Evolutionary conservation across 2,888 invertebrate species (phyloP).

Genomic region (Mantis religiosa): DNA sequence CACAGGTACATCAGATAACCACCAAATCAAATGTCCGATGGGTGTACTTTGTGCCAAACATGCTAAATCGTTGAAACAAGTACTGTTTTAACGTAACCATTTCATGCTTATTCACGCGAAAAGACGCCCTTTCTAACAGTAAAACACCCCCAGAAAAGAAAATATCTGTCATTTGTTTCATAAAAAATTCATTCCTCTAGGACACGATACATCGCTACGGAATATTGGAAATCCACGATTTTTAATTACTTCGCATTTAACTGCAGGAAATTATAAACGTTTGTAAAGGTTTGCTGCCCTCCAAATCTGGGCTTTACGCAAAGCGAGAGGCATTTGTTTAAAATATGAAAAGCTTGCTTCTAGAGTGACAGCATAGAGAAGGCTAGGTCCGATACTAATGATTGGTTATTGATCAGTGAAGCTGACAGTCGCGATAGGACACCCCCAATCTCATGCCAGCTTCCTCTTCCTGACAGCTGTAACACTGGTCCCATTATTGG

Average conservation of each 20-base stretch:
- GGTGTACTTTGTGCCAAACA: too few species aligned
- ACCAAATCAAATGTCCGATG: too few species aligned
- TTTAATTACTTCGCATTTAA: not conserved
- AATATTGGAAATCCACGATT: not conserved
- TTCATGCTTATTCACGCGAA: too few species aligned
- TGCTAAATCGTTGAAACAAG: too few species aligned
- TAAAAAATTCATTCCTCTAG: too few species aligned
- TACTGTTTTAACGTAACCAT: too few species aligned
- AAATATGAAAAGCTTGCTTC: not conserved
- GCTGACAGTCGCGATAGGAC: not conserved
- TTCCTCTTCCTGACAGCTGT: not conserved
- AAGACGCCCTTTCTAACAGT: too few species aligned
- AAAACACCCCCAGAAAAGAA: too few species aligned
- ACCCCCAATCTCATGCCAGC: not conserved
- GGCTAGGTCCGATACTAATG: not conserved
- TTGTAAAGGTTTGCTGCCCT: not conserved
- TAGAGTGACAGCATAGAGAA: not conserved
- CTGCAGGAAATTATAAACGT: not conserved
- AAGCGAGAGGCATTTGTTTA: not conserved
- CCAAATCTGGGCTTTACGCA: not conserved
- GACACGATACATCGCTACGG: not conserved
- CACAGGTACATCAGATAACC: too few species aligned
- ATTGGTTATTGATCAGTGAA: slow-evolving; percentile 1
- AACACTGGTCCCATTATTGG: not conserved
- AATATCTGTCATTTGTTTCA: too few species aligned